These are phyloP conservation scores for Gymnoscopelus braueri DNA, from an alignment of 2,797 vertebrate species.

Conservation along the genomic window DNA sequence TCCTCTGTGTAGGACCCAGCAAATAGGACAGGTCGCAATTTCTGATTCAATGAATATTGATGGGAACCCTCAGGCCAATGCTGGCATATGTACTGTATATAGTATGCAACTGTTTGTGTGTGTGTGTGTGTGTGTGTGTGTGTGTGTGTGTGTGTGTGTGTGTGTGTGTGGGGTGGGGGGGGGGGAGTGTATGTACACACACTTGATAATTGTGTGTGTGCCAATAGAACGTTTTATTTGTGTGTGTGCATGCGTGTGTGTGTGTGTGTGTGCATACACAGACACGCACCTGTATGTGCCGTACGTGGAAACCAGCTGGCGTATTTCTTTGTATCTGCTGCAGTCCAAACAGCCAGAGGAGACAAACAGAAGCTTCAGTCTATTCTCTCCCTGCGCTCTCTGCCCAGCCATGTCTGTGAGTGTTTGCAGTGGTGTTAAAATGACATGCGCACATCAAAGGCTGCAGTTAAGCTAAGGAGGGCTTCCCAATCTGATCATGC, in stretches of 20 bases:
- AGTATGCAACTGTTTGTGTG: not conserved
- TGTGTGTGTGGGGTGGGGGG: not conserved
- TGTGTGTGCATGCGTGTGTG: slow-evolving; percentile 13
- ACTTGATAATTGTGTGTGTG: not conserved
- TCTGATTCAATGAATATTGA: slow-evolving; percentile 70
- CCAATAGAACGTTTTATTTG: not conserved
- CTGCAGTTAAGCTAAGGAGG: slow-evolving; percentile 31
- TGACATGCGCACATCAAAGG: slow-evolving; percentile 35
- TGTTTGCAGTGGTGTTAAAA: slow-evolving; percentile 37
- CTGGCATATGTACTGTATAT: slow-evolving; percentile 37
- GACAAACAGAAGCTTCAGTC: slow-evolving; percentile 13
- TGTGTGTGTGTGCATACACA: too few relatives aligned
- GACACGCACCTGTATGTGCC: not conserved
- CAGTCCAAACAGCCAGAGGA: slow-evolving; percentile 31
- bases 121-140: slow-evolving; percentile 9
- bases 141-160: not conserved
- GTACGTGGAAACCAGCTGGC: slow-evolving; percentile 36
- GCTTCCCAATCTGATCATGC: slow-evolving; percentile 24
- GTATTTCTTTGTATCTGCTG: slow-evolving; percentile 23
- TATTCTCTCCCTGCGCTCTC: not conserved
- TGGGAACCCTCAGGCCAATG: slow-evolving; percentile 44
- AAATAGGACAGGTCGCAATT: slow-evolving; percentile 59
- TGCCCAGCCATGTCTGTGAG: slow-evolving; percentile 26
- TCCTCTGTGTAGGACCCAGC: slow-evolving; percentile 42
- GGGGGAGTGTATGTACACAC: too few relatives aligned